Conservation (phyloP, 1,140 invertebrate genomes). For the Drosophila pectinifera region DNA sequence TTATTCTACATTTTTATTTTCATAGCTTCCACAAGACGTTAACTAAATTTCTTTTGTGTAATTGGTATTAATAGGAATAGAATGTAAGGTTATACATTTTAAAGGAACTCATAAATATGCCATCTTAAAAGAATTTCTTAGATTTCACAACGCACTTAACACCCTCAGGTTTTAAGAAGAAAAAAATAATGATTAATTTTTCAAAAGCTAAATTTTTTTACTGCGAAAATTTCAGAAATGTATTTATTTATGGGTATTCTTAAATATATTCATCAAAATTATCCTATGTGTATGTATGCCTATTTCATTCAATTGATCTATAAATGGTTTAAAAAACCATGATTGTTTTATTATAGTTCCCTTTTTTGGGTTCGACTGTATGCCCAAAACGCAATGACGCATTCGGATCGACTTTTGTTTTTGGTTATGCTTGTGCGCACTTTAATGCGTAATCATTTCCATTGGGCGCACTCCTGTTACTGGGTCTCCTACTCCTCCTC, state of each 20-base stretch:
- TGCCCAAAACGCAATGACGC: slow-evolving; percentile 33
- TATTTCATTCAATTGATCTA: not conserved
- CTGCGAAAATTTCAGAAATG: too few relatives aligned
- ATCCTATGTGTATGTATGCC: too few relatives aligned
- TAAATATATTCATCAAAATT: not conserved
- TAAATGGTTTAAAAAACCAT: too few relatives aligned
- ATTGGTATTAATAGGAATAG: too few relatives aligned
- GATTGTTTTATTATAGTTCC: not conserved
- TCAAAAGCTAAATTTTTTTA: not conserved
- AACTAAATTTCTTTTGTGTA: too few relatives aligned
- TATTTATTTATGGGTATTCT: not conserved
- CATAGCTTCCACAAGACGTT: too few relatives aligned
- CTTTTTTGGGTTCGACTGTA: not conserved
- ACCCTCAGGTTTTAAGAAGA: too few relatives aligned
- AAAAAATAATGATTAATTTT: not conserved
- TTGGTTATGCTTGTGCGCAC: slow-evolving; percentile 53
- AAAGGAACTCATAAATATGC: too few relatives aligned
- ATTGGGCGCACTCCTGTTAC: slow-evolving; percentile 46
- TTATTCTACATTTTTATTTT: too few relatives aligned
- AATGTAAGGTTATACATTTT: too few relatives aligned
- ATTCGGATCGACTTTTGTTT: slow-evolving; percentile 27
- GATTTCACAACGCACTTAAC: too few relatives aligned
- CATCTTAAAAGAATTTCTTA: too few relatives aligned
- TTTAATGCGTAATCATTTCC: slow-evolving; percentile 39
- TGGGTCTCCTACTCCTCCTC: not conserved